Conservation (phyloP, 2,797 vertebrate species). For the Carcharodon carcharias region DNA sequence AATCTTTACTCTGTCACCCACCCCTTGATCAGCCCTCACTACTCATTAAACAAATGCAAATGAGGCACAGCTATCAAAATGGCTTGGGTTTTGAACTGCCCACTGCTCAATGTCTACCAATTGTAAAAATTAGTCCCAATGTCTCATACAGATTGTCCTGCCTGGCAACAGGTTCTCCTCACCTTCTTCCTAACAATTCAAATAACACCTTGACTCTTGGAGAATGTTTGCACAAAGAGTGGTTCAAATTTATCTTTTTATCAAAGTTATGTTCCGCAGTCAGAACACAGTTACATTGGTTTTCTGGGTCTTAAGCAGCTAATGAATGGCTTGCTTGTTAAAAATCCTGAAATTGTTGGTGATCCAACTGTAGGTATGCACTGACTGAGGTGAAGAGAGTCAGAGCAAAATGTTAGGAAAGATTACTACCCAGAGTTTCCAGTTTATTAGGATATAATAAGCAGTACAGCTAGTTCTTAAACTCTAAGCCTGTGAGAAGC, state of each 20-base stretch:
- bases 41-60: no score
- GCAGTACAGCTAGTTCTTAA: neutral
- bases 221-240: neutral
- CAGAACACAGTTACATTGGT: neutral
- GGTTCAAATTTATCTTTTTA: neutral
- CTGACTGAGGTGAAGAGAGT: neutral
- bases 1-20: no score
- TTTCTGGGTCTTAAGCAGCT: neutral
- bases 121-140: no score
- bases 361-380: neutral
- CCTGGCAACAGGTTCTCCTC: no score
- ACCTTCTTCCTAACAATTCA: no score
- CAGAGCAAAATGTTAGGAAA: neutral
- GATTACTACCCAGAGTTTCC: neutral
- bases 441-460: neutral
- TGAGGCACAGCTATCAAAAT: no score
- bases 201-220: neutral
- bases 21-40: no score
- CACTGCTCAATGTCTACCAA: no score
- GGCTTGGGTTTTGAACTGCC: no score
- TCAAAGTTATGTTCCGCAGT: no score
- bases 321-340: neutral
- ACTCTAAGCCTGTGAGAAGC: neutral
- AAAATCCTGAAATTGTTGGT: neutral
- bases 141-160: no score